Conservation (phyloP, 1,140 invertebrate genomes). For the Oreohelix idahoensis region DNA sequence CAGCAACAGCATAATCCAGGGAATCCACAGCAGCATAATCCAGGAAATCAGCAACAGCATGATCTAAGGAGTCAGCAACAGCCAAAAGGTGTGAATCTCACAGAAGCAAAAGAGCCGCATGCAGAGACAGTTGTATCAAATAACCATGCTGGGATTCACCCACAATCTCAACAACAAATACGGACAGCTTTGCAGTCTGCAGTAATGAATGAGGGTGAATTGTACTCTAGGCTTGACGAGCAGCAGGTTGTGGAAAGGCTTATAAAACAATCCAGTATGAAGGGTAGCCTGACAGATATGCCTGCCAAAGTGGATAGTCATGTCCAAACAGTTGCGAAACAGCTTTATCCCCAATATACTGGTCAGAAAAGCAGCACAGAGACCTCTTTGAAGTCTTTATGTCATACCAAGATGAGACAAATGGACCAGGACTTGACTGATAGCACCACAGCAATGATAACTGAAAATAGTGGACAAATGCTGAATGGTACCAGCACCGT, state of each 20-base stretch:
- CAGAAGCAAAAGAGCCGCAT: background rate
- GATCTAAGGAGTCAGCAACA: background rate
- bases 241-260: slow-evolving; percentile 18
- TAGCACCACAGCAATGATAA: background rate
- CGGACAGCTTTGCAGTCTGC: background rate
- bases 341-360: background rate
- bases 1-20: too few species aligned
- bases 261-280: background rate
- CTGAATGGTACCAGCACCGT: too few species aligned
- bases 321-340: background rate
- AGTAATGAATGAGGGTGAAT: background rate
- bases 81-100: background rate
- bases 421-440: background rate
- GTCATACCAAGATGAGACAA: background rate
- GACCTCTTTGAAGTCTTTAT: background rate
- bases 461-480: background rate
- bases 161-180: background rate
- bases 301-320: background rate
- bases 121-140: background rate
- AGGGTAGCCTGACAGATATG: background rate
- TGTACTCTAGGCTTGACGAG: background rate
- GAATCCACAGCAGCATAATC: too few species aligned
- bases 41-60: background rate
- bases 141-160: background rate
- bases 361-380: background rate